Evolutionary conservation across 2,113 vertebrate genomes (phyloP).

Genomic region (Odocoileus virginianus): DNA sequence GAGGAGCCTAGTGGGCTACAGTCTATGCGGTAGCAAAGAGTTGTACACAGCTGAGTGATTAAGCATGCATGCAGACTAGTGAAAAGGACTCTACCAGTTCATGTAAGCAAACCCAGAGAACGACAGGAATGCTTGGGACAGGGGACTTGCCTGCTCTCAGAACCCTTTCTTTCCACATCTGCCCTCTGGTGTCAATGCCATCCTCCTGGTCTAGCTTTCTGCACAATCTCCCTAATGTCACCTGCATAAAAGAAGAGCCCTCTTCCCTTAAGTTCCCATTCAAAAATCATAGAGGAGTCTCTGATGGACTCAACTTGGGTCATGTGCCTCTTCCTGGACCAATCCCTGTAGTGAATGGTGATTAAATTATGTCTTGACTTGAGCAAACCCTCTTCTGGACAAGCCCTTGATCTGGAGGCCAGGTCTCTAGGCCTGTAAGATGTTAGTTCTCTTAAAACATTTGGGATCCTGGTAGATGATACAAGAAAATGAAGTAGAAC

Average conservation of each 20-base stretch:
- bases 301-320: background rate
- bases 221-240: background rate
- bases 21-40: background rate
- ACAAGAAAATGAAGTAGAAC: background rate
- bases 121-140: background rate
- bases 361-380: background rate
- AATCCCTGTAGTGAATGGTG: background rate
- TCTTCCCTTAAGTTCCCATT: background rate
- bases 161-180: background rate
- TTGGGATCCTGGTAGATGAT: background rate
- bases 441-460: background rate
- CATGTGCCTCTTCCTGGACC: background rate
- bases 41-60: background rate
- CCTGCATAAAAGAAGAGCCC: background rate
- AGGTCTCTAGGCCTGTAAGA: background rate
- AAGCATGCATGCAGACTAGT: accelerated
- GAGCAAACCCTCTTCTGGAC: background rate
- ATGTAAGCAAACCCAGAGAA: background rate
- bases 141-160: accelerated
- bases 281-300: background rate
- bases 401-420: background rate
- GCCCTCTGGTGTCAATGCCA: no score
- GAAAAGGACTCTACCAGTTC: background rate
- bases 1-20: background rate
- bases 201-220: background rate